Evolutionary conservation across 2,113 vertebrate genomes (phyloP).

Genomic region (Pollachius pollachius): DNA sequence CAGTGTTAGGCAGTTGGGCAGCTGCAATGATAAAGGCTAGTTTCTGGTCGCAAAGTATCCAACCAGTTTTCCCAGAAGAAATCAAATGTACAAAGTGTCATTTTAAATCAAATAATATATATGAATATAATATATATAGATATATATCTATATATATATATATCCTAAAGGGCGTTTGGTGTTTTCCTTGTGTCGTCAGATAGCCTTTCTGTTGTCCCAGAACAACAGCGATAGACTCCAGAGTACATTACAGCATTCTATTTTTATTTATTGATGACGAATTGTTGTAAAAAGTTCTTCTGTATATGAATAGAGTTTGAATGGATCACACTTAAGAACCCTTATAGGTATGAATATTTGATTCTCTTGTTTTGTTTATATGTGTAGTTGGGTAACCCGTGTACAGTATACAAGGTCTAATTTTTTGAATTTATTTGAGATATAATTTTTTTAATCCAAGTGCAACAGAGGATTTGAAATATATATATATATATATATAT

Average conservation of each 20-base stretch:
- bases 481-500: conserved; percentile 5
- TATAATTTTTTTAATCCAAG: conserved; percentile 80
- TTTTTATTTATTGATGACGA: conserved; percentile 81
- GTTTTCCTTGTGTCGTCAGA: conserved; percentile 76
- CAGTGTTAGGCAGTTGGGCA: conserved; percentile 58
- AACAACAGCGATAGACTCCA: conserved; percentile 73
- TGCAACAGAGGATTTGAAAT: conserved; percentile 71
- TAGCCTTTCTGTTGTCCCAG: conserved; percentile 72
- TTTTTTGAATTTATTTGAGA: conserved; percentile 80
- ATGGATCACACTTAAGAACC: conserved; percentile 69
- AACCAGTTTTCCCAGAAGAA: conserved; percentile 61
- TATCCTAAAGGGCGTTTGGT: conserved; percentile 77
- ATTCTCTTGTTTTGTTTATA: conserved; percentile 69
- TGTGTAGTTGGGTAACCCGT: conserved; percentile 80
- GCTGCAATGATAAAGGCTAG: conserved; percentile 67
- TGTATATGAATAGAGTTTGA: conserved; percentile 77
- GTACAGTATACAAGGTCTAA: conserved; percentile 79
- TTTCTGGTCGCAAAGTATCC: conserved; percentile 62
- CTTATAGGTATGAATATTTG: conserved; percentile 74
- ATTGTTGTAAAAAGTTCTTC: conserved; percentile 79
- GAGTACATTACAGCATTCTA: conserved; percentile 76
- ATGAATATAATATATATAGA: too few species aligned
- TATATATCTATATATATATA: conserved; percentile 12
- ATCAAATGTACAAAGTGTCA: conserved; percentile 74
- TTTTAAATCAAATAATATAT: conserved; percentile 68